A percentile compares a stretch with the other conserved stretches of the same genome.
These are phyloP conservation scores for Varanus komodoensis DNA, from an alignment of 2,113 vertebrate species.

Conservation along the genomic window DNA sequence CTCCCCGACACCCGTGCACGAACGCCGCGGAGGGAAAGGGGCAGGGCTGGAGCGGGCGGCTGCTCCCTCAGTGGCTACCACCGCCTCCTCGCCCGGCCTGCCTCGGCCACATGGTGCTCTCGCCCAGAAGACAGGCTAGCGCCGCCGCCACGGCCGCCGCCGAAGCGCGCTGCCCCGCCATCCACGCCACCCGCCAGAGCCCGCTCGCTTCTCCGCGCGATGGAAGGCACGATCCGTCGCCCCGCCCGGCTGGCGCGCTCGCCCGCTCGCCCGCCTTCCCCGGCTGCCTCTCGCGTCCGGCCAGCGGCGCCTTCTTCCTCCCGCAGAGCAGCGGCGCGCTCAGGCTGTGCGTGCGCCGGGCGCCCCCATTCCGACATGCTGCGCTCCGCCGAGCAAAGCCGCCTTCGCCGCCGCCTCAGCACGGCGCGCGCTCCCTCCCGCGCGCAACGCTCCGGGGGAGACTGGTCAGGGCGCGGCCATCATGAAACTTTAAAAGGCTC, in stretches of 20 bases:
- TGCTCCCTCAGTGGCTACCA: background rate
- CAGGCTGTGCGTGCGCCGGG: slow-evolving; percentile 46
- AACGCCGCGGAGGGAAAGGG: background rate
- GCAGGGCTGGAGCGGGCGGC: background rate
- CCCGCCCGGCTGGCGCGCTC: background rate
- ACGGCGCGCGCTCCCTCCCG: slow-evolving; percentile 6
- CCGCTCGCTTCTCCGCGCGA: slow-evolving; percentile 51
- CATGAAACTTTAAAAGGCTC: slow-evolving; percentile 26
- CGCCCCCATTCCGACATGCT: slow-evolving; percentile 15
- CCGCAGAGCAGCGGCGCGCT: slow-evolving; percentile 50
- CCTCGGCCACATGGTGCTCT: slow-evolving; percentile 38
- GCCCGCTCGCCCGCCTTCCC: background rate
- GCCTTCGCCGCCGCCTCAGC: background rate
- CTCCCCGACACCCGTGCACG: background rate
- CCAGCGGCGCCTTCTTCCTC: background rate
- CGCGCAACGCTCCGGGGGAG: background rate
- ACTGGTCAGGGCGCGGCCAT: background rate
- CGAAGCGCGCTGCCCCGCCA: slow-evolving; percentile 32
- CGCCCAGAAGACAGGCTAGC: slow-evolving; percentile 42
- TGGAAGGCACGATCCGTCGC: slow-evolving; percentile 18
- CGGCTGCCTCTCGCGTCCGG: background rate
- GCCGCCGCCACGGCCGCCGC: slow-evolving; percentile 30
- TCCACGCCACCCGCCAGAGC: slow-evolving; percentile 50
- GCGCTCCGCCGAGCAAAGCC: background rate
- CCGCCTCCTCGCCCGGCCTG: background rate